Evolutionary conservation across 2,113 vertebrate species (phyloP).

Genomic region (Recurvirostra avosetta): DNA sequence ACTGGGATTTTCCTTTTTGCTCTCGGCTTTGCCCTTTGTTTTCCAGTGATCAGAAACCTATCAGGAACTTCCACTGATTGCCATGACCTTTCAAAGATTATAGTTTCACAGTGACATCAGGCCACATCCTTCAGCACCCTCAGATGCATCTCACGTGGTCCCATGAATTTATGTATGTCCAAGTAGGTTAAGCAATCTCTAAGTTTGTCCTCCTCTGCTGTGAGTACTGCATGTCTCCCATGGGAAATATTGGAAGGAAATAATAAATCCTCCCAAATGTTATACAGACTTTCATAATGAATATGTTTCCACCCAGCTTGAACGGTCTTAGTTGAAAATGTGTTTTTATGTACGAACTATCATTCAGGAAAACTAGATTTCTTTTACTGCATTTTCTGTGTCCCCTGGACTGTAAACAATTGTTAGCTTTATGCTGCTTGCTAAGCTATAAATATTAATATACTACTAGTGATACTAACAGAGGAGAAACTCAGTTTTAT

Average conservation of each 20-base stretch:
- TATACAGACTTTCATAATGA: conserved; percentile 38
- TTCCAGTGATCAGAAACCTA: neutral
- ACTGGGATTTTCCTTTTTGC: neutral
- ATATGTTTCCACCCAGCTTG: conserved; percentile 5
- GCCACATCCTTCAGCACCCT: neutral
- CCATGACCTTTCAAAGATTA: neutral
- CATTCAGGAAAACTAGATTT: conserved; percentile 15
- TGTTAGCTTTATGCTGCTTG: conserved; percentile 34
- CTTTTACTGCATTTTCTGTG: conserved; percentile 34
- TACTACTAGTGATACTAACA: neutral
- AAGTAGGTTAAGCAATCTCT: neutral
- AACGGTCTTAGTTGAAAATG: conserved; percentile 17
- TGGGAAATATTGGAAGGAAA: conserved; percentile 6
- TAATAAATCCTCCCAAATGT: neutral
- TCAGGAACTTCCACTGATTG: neutral
- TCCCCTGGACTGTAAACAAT: conserved; percentile 1
- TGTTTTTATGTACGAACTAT: neutral
- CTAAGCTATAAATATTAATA: conserved; percentile 48
- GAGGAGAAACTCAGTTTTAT: conserved; percentile 9
- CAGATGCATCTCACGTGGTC: neutral
- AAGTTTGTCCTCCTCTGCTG: neutral
- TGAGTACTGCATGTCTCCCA: neutral
- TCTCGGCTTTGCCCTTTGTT: neutral
- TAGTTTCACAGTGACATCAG: neutral
- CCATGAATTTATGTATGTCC: neutral